Conservation (phyloP, 2,888 invertebrate genomes). For the Encarsia formosa region DNA sequence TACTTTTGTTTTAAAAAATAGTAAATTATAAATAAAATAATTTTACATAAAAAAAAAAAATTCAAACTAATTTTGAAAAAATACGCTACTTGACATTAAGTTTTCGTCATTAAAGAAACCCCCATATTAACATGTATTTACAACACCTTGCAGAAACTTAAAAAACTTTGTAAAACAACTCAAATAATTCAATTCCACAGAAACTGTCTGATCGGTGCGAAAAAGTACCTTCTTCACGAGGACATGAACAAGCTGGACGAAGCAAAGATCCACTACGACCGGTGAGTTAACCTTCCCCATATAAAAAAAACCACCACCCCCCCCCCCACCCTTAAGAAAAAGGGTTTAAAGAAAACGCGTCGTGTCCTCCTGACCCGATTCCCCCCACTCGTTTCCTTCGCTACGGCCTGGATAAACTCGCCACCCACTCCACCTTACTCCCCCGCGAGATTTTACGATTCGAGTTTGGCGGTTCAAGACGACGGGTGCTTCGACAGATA, state of each 20-base stretch:
- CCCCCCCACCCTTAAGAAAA: not conserved
- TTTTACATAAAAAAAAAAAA: too few relatives aligned
- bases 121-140: too few relatives aligned
- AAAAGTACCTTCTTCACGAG: conserved; percentile 66
- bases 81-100: too few relatives aligned
- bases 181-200: conserved; percentile 25
- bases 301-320: not conserved
- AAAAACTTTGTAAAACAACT: too few relatives aligned
- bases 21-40: too few relatives aligned
- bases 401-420: conserved; percentile 12
- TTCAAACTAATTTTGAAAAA: too few relatives aligned
- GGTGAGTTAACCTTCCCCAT: conserved; percentile 52
- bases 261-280: conserved; percentile 54
- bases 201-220: conserved; percentile 60
- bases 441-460: not conserved
- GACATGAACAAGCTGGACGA: conserved; percentile 57
- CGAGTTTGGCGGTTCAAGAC: not conserved
- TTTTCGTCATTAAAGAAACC: too few relatives aligned
- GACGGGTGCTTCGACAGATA: too few relatives aligned
- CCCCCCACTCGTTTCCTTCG: conserved; percentile 6
- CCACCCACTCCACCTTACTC: not conserved
- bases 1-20: too few relatives aligned
- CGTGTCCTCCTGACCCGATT: conserved; percentile 19
- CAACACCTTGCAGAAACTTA: too few relatives aligned
- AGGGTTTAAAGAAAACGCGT: too few relatives aligned